Evolutionary conservation across 2,797 vertebrate genomes (phyloP), one percentile per base, ranked within the genome.

Genomic region (Pangasius krempfi): DNA sequence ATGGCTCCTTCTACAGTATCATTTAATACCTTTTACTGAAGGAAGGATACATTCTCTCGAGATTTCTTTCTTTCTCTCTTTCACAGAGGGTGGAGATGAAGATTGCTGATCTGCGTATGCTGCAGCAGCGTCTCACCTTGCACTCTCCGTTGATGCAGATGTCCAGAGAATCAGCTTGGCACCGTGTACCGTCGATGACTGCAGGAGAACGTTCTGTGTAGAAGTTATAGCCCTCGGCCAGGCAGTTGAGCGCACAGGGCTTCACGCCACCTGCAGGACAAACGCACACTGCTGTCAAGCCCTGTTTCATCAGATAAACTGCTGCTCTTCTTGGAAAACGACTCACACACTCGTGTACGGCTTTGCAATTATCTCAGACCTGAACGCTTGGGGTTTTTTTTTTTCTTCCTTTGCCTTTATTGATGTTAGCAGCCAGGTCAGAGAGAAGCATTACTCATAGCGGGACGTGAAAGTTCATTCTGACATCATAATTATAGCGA

Each of bases 141-240:
- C 98, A 99, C 95, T 99, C 98, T 94, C 98, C 98, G 58, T 99
- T 99, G 95, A 99, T 99, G 96, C 98, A 99, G 90, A 99, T 99
- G 95, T 99, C 98, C 95, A 99, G 94, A 54, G 98, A 99, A 95
- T 99, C 98, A 0, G 96, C 96, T 94, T 98, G 98, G 95, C 98
- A 99, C 50, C 97, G 97, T 66, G 98, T 99, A 88, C 98, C 98
- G 88, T 99, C 98, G 78, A 98, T 98, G 90, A 99, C 98, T 0
- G 98, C 98, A 60, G 98, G 98, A 84, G 98, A 97, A 91, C 98
- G 97, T 95, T 99, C 98, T 2, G 98, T 99, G 95, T 99, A 99
- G 96, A 99, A 99, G 96, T 99, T 99, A 84, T 99, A 99, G 88
- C 98, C 98, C 95, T 99, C 98, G 44, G 98, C 98, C 96, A 99